phyloP scores from a whole-genome alignment of 2,888 invertebrate species.

The Andrena marginata region DNA sequence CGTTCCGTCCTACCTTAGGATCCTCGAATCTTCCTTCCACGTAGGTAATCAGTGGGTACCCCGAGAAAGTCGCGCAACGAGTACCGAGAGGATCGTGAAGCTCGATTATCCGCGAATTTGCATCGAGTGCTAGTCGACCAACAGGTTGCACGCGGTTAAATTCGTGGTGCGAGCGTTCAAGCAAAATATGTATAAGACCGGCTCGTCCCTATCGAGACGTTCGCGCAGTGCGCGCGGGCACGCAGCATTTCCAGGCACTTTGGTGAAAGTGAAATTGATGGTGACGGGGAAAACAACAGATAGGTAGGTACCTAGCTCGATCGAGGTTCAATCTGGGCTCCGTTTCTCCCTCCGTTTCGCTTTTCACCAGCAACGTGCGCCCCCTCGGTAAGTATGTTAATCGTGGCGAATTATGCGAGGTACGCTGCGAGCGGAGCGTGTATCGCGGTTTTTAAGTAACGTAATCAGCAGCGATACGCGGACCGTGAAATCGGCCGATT shows the following conservation, averaged over 20 bases:
- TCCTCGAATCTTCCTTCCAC: too few relatives aligned
- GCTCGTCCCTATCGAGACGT: not conserved
- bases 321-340: not conserved
- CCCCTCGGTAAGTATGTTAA: slow-evolving; percentile 7
- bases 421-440: not conserved
- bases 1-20: too few relatives aligned
- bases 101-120: not conserved
- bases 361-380: not conserved
- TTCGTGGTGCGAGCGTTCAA: slow-evolving; percentile 11
- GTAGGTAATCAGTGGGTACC: too few relatives aligned
- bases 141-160: not conserved
- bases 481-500: not conserved
- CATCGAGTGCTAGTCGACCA: not conserved
- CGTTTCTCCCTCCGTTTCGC: not conserved
- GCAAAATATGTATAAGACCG: slow-evolving; percentile 5
- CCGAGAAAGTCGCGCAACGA: too few relatives aligned
- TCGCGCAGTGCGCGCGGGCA: not conserved
- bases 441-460: slow-evolving; percentile 36
- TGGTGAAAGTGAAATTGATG: not conserved
- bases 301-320: not conserved
- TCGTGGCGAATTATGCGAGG: slow-evolving; percentile 12
- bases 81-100: not conserved
- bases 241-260: not conserved
- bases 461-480: slow-evolving; percentile 31
- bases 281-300: not conserved